Percentiles rank a stretch among this genome's conserved stretches.
phyloP scores from a whole-genome alignment of 1,140 invertebrate species.

The Papilio helenus region DNA sequence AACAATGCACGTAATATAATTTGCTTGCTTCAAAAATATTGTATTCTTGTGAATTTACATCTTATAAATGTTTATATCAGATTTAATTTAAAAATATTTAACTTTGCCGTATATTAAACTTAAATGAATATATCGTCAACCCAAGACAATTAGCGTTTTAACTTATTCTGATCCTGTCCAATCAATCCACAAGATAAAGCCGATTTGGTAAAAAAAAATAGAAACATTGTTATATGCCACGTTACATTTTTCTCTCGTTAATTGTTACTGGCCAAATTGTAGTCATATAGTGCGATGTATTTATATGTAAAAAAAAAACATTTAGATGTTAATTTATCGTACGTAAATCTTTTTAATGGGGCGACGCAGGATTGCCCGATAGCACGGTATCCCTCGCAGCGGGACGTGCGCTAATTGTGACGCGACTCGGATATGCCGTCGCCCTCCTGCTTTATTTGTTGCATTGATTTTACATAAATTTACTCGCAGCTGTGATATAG shows the following conservation, averaged over 20 bases:
- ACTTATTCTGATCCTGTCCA: too few species aligned
- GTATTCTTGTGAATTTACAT: not conserved
- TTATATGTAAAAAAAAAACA: constrained; percentile 9
- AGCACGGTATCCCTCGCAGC: constrained; percentile 52
- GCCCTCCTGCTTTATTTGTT: constrained; percentile 64
- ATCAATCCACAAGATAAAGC: too few species aligned
- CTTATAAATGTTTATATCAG: not conserved
- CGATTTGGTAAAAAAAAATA: too few species aligned
- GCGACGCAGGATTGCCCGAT: constrained; percentile 40
- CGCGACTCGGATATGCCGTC: constrained; percentile 55
- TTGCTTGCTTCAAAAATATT: not conserved
- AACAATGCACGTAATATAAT: not conserved
- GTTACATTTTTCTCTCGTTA: too few species aligned
- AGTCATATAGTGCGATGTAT: not conserved
- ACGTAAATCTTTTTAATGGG: constrained; percentile 41
- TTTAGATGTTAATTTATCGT: constrained; percentile 29
- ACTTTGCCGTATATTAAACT: too few species aligned
- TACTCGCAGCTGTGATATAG: not conserved
- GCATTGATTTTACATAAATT: constrained; percentile 70
- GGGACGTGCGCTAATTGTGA: constrained; percentile 63
- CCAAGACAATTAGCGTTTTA: too few species aligned
- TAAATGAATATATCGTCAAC: too few species aligned
- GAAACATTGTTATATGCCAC: too few species aligned
- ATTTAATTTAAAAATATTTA: too few species aligned
- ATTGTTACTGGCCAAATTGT: not conserved